Evolutionary conservation across 2,797 vertebrate genomes (phyloP).

Genomic region (Graptemys geographica): DNA sequence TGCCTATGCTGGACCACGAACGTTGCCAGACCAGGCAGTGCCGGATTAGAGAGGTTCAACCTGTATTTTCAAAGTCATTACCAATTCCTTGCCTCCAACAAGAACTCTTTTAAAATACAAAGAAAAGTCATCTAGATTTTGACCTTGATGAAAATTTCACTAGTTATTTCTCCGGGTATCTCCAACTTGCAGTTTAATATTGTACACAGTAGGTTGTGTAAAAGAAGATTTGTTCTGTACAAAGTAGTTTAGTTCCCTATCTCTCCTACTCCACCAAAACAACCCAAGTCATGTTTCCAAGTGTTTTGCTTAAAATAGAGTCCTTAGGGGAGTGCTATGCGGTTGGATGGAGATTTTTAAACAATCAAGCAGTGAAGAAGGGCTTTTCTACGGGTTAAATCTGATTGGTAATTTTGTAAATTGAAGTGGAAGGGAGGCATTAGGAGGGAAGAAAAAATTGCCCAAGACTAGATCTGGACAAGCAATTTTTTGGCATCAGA

Average conservation of each 20-base stretch:
- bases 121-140: constrained; percentile 6
- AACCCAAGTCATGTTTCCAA: constrained; percentile 14
- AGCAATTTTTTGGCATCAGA: neutral
- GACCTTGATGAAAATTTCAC: constrained; percentile 35
- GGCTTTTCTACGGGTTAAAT: neutral
- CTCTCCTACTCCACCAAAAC: constrained; percentile 14
- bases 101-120: constrained; percentile 7
- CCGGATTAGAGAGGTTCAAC: too few relatives aligned
- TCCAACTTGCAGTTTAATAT: neutral
- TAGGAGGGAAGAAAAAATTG: neutral
- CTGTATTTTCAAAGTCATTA: constrained; percentile 38
- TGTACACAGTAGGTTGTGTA: neutral
- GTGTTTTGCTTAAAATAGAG: constrained; percentile 10
- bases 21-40: too few relatives aligned
- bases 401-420: neutral
- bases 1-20: too few relatives aligned
- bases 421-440: neutral
- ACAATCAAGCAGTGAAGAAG: constrained; percentile 11
- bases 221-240: constrained; percentile 22
- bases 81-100: neutral
- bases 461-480: neutral
- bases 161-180: constrained; percentile 12
- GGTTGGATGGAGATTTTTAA: constrained; percentile 12
- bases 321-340: neutral
- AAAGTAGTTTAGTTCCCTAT: neutral